Evolutionary conservation across 2,113 vertebrate genomes (phyloP), one percentile per base, ranked within the genome.

Genomic region (Campylomormyrus tamandua): DNA sequence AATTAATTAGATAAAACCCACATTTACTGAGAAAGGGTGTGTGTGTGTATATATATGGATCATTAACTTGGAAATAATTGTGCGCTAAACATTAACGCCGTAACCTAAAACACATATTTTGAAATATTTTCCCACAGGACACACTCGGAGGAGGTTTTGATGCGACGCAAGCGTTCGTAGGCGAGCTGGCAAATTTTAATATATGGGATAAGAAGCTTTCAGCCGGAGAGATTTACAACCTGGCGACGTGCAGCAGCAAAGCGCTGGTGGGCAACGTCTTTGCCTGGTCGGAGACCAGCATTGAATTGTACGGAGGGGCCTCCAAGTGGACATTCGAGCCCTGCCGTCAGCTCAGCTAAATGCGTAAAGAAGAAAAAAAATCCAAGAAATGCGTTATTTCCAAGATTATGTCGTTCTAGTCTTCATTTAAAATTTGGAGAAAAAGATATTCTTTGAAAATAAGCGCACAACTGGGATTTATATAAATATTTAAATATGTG

Each of bases 321-420:
- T 98, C 97, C 94, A 99, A 99, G 94, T 98, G 98, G 98, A 98
- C 97, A 93, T 99, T 99, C 21, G 98, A 99, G 93, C 97, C 98
- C 85, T 99, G 98, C 70, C 97, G 97, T 92, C 97, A 97, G 92
- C 94, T 97, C 96, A 99, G 98, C 97, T 99, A 96, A 97, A 89
- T 89, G 45, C 90, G 15, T 42, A 91, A 80, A 91, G 90, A 91
- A 92, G 90, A 91, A 91, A 88, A 87, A 91, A 90, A 90, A 89
- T 53, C 42, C 31, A 49, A 70, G 86, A 89, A 74, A 87, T 80
- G 87, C 91, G 92, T 84, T 94, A 90, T 93, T 94, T 95, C 92
- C 92, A 93, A 93, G 94, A 93, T 96, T 95, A 90, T 93, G 94
- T 95, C 92, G 91, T 95, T 95, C 91, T 92, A 90, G 93, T 95